Conservation (phyloP, 35 echinoderm and acorn worm species). For the Patiria miniata region DNA sequence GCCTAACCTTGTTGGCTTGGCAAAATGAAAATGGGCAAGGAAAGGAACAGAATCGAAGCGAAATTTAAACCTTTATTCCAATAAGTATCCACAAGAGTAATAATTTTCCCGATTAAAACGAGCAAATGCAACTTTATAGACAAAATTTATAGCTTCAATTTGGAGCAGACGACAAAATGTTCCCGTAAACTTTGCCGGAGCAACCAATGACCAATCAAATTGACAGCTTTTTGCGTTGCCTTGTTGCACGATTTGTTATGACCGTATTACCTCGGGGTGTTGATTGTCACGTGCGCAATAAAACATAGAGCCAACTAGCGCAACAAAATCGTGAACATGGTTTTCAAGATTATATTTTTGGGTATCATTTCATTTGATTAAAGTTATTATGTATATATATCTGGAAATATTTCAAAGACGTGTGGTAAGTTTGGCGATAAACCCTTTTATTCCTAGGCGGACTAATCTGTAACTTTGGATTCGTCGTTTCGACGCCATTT, state of each 20-base stretch:
- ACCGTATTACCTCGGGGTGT: neutral
- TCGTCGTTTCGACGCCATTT: neutral
- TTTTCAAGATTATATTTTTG: neutral
- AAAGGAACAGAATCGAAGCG: too few relatives aligned
- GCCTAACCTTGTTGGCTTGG: too few relatives aligned
- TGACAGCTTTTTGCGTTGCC: neutral
- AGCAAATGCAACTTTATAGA: too few relatives aligned
- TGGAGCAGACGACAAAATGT: constrained; percentile 17
- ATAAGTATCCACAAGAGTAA: too few relatives aligned
- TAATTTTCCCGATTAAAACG: too few relatives aligned
- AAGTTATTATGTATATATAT: neutral
- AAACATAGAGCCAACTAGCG: neutral
- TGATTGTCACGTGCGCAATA: neutral
- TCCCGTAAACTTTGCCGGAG: neutral
- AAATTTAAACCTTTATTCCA: too few relatives aligned
- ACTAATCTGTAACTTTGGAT: neutral
- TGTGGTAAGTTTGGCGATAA: neutral
- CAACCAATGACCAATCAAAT: constrained; percentile 8
- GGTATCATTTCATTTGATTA: neutral
- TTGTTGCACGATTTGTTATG: constrained; percentile 14
- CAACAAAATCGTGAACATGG: neutral
- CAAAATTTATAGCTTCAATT: neutral
- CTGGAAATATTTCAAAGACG: neutral
- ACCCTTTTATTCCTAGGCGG: neutral
- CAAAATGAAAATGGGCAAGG: too few relatives aligned